These are phyloP conservation scores for Metallyticus violacea DNA, from an alignment of 2,888 invertebrate species.

Conservation along the genomic window DNA sequence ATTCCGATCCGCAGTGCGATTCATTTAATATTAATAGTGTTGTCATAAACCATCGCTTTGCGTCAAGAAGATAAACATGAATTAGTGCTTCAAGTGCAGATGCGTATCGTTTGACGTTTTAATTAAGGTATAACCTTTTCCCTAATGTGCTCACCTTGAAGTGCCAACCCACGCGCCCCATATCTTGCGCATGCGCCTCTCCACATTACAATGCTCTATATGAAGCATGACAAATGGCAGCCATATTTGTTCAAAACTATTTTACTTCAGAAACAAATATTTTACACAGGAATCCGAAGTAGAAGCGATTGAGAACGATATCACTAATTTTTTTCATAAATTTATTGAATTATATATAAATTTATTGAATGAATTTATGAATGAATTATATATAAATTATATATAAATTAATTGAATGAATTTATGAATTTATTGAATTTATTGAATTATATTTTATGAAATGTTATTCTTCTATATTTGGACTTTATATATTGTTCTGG, in stretches of 20 bases:
- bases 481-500: too few relatives aligned
- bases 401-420: too few relatives aligned
- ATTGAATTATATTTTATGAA: too few relatives aligned
- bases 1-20: neutral
- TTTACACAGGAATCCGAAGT: too few relatives aligned
- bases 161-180: neutral
- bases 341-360: too few relatives aligned
- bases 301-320: too few relatives aligned
- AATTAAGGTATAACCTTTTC: neutral
- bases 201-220: too few relatives aligned
- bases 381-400: too few relatives aligned
- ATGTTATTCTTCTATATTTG: too few relatives aligned
- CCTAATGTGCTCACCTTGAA: neutral
- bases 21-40: neutral
- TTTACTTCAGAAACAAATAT: neutral
- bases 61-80: neutral
- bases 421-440: too few relatives aligned
- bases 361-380: too few relatives aligned
- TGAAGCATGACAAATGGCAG: neutral
- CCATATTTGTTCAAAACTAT: neutral
- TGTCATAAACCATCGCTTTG: neutral
- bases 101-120: neutral
- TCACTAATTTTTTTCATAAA: too few relatives aligned
- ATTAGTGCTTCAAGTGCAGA: neutral
- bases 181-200: neutral